Evolutionary conservation across 2,888 invertebrate genomes (phyloP).

Genomic region (Heliconius hortense): DNA sequence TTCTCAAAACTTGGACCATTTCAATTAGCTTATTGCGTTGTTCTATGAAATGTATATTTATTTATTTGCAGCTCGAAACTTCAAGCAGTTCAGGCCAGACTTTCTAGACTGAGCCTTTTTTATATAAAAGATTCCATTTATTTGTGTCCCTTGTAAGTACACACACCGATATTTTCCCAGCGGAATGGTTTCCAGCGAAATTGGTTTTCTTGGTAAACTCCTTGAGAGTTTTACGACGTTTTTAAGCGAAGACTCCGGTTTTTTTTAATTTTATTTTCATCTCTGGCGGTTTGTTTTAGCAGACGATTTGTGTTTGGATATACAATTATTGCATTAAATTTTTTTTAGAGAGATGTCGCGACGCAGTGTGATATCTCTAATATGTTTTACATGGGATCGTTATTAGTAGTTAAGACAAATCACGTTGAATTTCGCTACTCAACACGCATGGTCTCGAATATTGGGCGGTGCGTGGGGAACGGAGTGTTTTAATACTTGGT

Average conservation of each 20-base stretch:
- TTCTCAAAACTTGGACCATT: constrained; percentile 16
- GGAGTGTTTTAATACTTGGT: background rate
- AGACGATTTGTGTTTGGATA: constrained; percentile 31
- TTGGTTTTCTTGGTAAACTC: constrained; percentile 46
- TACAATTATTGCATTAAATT: background rate
- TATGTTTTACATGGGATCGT: too few relatives aligned
- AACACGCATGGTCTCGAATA: too few relatives aligned
- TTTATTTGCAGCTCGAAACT: constrained; percentile 7
- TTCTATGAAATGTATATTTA: constrained; percentile 15
- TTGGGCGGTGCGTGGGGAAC: too few relatives aligned
- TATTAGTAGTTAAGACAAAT: too few relatives aligned
- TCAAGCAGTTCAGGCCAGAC: constrained; percentile 4
- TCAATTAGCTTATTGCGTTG: constrained; percentile 11
- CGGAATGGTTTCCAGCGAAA: constrained; percentile 44
- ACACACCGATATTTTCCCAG: constrained; percentile 44
- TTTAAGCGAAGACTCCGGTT: constrained; percentile 42
- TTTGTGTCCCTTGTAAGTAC: constrained; percentile 40
- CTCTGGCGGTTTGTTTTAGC: constrained; percentile 30
- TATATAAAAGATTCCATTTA: constrained; percentile 37
- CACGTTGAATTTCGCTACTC: too few relatives aligned
- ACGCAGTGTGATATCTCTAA: too few relatives aligned
- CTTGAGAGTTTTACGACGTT: constrained; percentile 46
- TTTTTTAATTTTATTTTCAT: constrained; percentile 43
- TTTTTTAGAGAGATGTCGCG: background rate
- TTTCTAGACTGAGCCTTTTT: constrained; percentile 19